These are phyloP conservation scores for Anarsia innoxiella DNA, from an alignment of 2,888 invertebrate species.

Conservation along the genomic window DNA sequence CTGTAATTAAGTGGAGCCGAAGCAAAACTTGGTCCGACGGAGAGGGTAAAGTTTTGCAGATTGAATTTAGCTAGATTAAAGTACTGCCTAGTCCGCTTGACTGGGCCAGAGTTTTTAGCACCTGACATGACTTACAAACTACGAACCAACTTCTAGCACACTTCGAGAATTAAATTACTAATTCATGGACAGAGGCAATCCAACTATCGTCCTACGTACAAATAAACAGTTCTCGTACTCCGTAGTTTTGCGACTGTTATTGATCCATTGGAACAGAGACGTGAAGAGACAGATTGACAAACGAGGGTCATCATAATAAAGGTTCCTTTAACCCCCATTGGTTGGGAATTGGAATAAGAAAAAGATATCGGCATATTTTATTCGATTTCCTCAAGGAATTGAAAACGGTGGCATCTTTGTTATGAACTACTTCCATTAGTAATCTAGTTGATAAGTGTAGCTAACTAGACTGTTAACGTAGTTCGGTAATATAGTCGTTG, in stretches of 20 bases:
- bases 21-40: background rate
- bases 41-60: slow-evolving; percentile 43
- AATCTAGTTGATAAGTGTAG: too few relatives aligned
- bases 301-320: slow-evolving; percentile 7
- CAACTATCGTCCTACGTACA: background rate
- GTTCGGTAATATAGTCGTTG: too few relatives aligned
- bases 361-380: too few relatives aligned
- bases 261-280: slow-evolving; percentile 5
- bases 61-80: slow-evolving; percentile 53
- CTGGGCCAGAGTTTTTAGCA: slow-evolving; percentile 51
- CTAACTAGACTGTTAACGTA: too few relatives aligned
- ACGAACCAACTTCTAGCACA: slow-evolving; percentile 40
- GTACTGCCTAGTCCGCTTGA: slow-evolving; percentile 37
- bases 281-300: slow-evolving; percentile 5
- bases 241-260: background rate
- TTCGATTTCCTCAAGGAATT: too few relatives aligned
- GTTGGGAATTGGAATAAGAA: slow-evolving; percentile 1
- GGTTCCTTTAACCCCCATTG: slow-evolving; percentile 3
- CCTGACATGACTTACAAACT: slow-evolving; percentile 64
- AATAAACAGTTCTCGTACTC: too few relatives aligned
- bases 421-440: too few relatives aligned
- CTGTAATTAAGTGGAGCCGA: slow-evolving; percentile 1
- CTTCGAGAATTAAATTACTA: slow-evolving; percentile 35
- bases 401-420: too few relatives aligned
- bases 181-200: slow-evolving; percentile 19